These are phyloP conservation scores for Sula dactylatra DNA, from an alignment of 2,113 vertebrate species.

Conservation along the genomic window DNA sequence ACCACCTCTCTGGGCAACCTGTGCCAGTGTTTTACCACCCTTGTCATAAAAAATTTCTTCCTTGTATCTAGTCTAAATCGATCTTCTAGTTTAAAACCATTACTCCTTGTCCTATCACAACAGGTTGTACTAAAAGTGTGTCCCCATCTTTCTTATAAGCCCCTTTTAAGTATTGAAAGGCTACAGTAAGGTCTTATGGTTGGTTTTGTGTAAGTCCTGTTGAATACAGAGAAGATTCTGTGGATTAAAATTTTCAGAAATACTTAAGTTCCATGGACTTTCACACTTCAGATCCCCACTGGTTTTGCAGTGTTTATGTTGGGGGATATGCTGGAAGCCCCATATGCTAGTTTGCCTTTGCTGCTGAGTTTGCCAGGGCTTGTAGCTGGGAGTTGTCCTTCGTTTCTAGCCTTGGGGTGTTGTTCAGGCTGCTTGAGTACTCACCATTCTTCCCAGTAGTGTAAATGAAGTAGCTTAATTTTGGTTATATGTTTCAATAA, in stretches of 20 bases:
- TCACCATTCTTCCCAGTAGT: background rate
- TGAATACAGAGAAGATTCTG: background rate
- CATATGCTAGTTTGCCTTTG: background rate
- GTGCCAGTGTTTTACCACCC: background rate
- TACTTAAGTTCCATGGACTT: background rate
- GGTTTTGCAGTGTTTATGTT: background rate
- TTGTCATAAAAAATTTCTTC: background rate
- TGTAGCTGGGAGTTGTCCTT: background rate
- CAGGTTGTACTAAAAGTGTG: background rate
- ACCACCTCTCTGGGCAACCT: background rate
- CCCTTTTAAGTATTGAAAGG: background rate
- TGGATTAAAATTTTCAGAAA: background rate
- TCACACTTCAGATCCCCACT: background rate
- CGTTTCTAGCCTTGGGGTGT: background rate
- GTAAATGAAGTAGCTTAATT: background rate
- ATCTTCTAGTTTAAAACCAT: background rate
- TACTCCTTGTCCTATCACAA: background rate
- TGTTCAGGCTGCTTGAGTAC: background rate
- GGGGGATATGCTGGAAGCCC: background rate
- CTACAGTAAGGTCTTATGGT: fast-evolving
- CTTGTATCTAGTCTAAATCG: background rate
- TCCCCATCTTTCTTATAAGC: background rate
- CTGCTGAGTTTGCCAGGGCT: background rate
- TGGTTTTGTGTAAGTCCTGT: background rate
- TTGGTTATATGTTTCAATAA: background rate